Conservation (phyloP, 2,113 vertebrate species). For the Daubentonia madagascariensis region DNA sequence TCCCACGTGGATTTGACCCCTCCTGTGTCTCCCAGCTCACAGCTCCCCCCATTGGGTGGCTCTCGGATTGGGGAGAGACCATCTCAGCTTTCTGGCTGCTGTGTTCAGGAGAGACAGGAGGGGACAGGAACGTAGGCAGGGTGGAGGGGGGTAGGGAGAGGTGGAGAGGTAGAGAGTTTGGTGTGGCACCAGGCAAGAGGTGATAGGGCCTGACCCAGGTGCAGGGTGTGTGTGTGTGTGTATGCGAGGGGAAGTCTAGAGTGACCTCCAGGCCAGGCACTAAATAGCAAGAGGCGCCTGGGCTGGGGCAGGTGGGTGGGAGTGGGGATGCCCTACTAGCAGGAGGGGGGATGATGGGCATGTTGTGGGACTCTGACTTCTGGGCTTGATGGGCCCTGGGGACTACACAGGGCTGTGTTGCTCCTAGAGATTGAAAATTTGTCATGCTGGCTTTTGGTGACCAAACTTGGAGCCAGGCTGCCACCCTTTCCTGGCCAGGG, state of each 20-base stretch:
- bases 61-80: not conserved
- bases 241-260: not conserved
- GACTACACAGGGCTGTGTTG: accelerated
- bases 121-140: not conserved
- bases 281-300: not conserved
- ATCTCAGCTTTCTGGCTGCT: not conserved
- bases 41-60: no score
- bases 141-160: not conserved
- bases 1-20: not conserved
- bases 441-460: not conserved
- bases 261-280: not conserved
- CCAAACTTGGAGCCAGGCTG: not conserved
- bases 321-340: not conserved
- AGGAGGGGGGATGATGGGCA: not conserved
- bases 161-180: not conserved
- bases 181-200: not conserved
- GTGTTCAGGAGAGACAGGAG: not conserved
- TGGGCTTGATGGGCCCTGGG: not conserved
- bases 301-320: not conserved
- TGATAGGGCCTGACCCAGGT: not conserved
- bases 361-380: not conserved
- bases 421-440: not conserved
- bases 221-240: not conserved
- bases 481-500: not conserved
- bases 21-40: not conserved